phyloP scores from a whole-genome alignment of 2,113 vertebrate species.

The Fulica atra region DNA sequence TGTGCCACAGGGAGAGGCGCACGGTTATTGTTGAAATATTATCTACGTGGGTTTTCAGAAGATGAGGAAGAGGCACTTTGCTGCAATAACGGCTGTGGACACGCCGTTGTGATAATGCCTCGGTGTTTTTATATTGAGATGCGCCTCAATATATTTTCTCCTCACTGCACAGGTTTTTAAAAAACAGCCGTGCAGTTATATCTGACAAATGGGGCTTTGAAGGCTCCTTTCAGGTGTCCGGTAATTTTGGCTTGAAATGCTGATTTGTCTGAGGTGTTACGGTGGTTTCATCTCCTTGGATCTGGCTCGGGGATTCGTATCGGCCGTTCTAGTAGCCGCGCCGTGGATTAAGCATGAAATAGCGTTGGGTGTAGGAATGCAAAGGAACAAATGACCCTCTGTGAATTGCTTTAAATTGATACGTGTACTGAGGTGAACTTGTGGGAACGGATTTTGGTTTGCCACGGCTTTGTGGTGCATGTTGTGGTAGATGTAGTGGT shows the following conservation, averaged over 20 bases:
- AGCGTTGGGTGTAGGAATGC: background rate
- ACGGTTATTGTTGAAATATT: constrained; percentile 55
- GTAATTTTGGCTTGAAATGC: background rate
- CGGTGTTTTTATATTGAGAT: background rate
- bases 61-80: constrained; percentile 49
- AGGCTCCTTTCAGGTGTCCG: background rate
- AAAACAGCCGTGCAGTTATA: background rate
- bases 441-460: background rate
- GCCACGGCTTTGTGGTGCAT: rapidly evolving
- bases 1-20: constrained; percentile 48
- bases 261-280: background rate
- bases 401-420: background rate
- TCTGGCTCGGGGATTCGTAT: background rate
- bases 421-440: background rate
- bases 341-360: rapidly evolving
- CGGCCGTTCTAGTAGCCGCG: background rate
- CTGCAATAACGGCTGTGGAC: background rate
- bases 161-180: background rate
- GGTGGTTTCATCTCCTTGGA: background rate
- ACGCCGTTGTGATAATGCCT: background rate
- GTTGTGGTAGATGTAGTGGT: background rate
- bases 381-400: background rate
- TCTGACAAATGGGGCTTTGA: background rate
- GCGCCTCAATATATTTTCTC: background rate
- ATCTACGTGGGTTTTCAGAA: constrained; percentile 35